Conservation (phyloP, 2,113 vertebrate species). For the Rhinolophus sinicus region DNA sequence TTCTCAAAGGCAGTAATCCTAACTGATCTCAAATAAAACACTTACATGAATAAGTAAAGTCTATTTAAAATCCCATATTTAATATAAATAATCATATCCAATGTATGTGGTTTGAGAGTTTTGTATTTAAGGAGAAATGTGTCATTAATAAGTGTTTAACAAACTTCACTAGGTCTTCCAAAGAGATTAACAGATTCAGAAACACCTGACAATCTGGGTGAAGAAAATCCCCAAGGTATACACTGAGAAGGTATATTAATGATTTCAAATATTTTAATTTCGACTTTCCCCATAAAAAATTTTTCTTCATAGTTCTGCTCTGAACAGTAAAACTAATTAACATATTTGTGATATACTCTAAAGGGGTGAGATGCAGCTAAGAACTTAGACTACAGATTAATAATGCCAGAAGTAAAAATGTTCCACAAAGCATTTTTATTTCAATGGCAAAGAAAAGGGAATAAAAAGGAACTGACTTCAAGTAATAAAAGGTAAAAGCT, state of each 20-base stretch:
- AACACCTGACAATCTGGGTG: background rate
- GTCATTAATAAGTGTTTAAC: background rate
- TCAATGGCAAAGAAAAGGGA: background rate
- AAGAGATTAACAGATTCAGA: background rate
- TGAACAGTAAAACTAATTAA: background rate
- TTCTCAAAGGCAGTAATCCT: background rate
- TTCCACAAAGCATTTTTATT: slow-evolving; percentile 16
- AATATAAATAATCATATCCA: background rate
- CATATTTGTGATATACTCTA: background rate
- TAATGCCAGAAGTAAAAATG: background rate
- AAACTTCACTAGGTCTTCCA: background rate
- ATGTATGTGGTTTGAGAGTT: slow-evolving; percentile 1
- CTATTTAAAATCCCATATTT: background rate
- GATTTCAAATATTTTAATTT: slow-evolving; percentile 31
- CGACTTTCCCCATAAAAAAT: background rate
- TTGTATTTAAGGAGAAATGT: slow-evolving; percentile 3
- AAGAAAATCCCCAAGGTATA: slow-evolving; percentile 15
- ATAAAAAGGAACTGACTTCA: background rate
- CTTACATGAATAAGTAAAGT: background rate
- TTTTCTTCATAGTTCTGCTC: background rate
- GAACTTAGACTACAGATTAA: background rate
- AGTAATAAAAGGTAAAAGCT: background rate
- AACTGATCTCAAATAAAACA: background rate
- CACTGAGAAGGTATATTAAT: background rate
- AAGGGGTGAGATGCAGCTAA: background rate